Evolutionary conservation across 2,797 vertebrate species (phyloP).

Genomic region (Semotilus atromaculatus): DNA sequence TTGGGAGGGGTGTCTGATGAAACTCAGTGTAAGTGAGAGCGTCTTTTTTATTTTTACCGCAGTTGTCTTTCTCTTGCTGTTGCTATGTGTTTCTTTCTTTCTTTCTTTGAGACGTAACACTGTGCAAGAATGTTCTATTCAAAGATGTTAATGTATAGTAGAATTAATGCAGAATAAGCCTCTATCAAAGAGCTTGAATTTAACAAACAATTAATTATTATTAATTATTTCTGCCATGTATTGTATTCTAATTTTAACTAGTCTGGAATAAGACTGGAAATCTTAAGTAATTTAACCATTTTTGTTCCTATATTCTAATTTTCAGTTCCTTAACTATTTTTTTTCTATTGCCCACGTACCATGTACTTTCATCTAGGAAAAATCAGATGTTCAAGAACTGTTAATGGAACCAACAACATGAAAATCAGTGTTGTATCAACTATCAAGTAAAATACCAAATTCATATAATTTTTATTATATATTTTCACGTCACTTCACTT

Average conservation of each 20-base stretch:
- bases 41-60: constrained; percentile 52
- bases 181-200: neutral
- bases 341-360: neutral
- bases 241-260: neutral
- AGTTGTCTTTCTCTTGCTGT: constrained; percentile 73
- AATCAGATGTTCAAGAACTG: neutral
- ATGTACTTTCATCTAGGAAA: neutral
- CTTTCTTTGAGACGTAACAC: constrained; percentile 63
- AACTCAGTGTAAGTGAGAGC: constrained; percentile 79
- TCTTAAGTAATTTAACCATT: neutral
- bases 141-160: neutral
- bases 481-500: no score
- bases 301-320: neutral
- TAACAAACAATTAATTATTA: neutral
- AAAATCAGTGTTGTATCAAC: no score
- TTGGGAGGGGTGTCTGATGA: constrained; percentile 79
- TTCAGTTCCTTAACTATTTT: neutral
- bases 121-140: constrained; percentile 30
- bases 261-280: neutral
- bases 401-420: no score
- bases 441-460: no score
- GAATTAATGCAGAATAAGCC: neutral
- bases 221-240: no score
- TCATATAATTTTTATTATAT: no score
- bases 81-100: constrained; percentile 48